Percentiles rank a stretch among this genome's conserved stretches.
Conservation (phyloP, 2,888 invertebrate genomes). For the Pyrgus malvae region DNA sequence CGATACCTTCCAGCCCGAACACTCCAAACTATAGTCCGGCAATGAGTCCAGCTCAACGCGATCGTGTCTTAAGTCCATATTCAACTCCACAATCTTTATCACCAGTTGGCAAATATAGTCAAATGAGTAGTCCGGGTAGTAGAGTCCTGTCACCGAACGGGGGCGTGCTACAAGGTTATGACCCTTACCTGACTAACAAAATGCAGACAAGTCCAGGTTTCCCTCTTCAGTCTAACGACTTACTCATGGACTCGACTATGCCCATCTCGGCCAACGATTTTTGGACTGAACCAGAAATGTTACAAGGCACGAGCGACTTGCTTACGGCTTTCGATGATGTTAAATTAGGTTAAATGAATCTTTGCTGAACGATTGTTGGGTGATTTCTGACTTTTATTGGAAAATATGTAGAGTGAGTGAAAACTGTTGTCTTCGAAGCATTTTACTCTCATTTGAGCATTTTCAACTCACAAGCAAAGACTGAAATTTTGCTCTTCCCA, state of each 20-base stretch:
- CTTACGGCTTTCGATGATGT: conserved; percentile 71
- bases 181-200: conserved; percentile 67
- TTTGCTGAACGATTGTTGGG: conserved; percentile 36
- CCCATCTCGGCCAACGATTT: conserved; percentile 56
- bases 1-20: conserved; percentile 63
- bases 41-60: conserved; percentile 63
- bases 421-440: conserved; percentile 32
- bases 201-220: conserved; percentile 68
- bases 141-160: conserved; percentile 53
- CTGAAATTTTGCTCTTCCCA: conserved; percentile 22
- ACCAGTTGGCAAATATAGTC: conserved; percentile 58
- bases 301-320: conserved; percentile 61
- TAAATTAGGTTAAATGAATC: conserved; percentile 52
- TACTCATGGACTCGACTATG: conserved; percentile 55
- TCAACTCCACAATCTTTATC: conserved; percentile 67
- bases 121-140: conserved; percentile 56
- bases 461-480: conserved; percentile 3
- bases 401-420: conserved; percentile 28
- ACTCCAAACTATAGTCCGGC: conserved; percentile 59
- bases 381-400: conserved; percentile 35
- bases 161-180: conserved; percentile 57
- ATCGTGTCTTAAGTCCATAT: conserved; percentile 63
- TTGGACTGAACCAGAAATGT: conserved; percentile 65
- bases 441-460: conserved; percentile 30
- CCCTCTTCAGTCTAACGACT: conserved; percentile 51